phyloP scores from a whole-genome alignment of 1,140 invertebrate species.

The Leptopilina clavipes region DNA sequence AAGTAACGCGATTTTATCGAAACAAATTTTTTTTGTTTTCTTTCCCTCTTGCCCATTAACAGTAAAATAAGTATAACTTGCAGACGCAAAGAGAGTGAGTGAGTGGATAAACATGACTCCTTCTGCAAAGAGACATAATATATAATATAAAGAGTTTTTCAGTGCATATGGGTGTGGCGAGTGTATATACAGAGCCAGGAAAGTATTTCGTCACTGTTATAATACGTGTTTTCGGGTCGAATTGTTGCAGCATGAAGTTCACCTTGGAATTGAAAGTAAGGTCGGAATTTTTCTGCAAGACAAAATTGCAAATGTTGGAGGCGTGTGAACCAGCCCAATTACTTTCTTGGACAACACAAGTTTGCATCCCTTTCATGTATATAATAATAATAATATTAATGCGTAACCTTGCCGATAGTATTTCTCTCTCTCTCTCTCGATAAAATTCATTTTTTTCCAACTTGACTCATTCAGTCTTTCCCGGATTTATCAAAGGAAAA shows the following conservation, averaged over 20 bases:
- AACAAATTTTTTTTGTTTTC: too few relatives aligned
- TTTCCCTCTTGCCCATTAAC: too few relatives aligned
- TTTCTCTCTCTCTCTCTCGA: too few relatives aligned
- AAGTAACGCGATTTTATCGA: too few relatives aligned
- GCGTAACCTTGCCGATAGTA: neutral
- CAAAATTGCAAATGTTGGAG: slow-evolving; percentile 2
- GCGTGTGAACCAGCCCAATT: slow-evolving; percentile 18
- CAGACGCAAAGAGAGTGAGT: too few relatives aligned
- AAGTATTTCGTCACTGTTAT: slow-evolving; percentile 4
- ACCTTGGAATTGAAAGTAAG: slow-evolving; percentile 19
- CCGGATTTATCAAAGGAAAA: neutral
- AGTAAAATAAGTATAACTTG: too few relatives aligned
- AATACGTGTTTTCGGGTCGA: slow-evolving; percentile 15
- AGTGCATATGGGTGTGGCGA: neutral
- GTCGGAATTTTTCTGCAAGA: slow-evolving; percentile 6
- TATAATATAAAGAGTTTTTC: too few relatives aligned
- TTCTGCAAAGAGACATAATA: too few relatives aligned
- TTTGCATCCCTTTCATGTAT: neutral
- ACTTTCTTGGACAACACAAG: neutral
- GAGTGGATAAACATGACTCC: too few relatives aligned
- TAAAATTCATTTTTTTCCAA: neutral
- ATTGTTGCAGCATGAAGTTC: slow-evolving; percentile 15
- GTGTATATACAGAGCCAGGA: neutral
- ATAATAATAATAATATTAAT: neutral
- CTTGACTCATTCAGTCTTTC: neutral